Percentiles rank a stretch among this genome's conserved stretches.
These are phyloP conservation scores for Lordiphosa fenestrarum DNA, from an alignment of 2,888 invertebrate genomes.

Conservation along the genomic window DNA sequence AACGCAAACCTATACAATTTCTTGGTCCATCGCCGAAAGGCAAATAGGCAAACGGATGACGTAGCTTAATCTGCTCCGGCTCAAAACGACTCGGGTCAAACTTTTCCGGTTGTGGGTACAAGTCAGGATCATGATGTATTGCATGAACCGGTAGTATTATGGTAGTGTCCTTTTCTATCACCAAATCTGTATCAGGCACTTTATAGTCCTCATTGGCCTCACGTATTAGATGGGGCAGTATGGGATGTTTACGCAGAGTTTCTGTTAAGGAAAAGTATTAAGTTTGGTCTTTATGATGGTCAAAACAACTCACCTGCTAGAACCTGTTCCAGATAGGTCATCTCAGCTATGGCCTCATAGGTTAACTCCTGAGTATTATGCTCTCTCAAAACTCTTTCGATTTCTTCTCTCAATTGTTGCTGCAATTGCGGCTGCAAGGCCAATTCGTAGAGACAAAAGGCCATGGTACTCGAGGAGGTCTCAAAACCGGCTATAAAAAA, in stretches of 20 bases:
- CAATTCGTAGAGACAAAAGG: constrained; percentile 78
- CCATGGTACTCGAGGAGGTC: constrained; percentile 84
- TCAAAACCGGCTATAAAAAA: constrained; percentile 82
- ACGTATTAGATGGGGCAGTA: constrained; percentile 81
- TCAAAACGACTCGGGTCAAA: constrained; percentile 84
- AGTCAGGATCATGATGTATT: constrained; percentile 82
- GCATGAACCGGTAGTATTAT: constrained; percentile 76
- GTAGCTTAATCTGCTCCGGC: constrained; percentile 81
- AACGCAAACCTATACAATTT: constrained; percentile 76
- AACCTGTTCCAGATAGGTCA: no score
- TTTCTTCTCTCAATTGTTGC: no score
- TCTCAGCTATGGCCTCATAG: no score
- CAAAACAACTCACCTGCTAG: no score
- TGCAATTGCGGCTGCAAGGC: no score
- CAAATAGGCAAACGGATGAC: constrained; percentile 78
- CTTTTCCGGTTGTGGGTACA: constrained; percentile 82
- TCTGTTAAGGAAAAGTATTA: constrained; percentile 62
- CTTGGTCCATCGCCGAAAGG: constrained; percentile 78
- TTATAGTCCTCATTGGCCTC: constrained; percentile 80
- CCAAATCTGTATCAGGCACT: constrained; percentile 80
- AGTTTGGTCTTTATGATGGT: no score
- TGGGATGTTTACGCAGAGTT: constrained; percentile 82
- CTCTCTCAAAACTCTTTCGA: no score
- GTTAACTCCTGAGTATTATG: no score
- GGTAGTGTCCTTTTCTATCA: constrained; percentile 77